phyloP scores from a whole-genome alignment of 1,140 invertebrate genomes.

The Pantala flavescens region DNA sequence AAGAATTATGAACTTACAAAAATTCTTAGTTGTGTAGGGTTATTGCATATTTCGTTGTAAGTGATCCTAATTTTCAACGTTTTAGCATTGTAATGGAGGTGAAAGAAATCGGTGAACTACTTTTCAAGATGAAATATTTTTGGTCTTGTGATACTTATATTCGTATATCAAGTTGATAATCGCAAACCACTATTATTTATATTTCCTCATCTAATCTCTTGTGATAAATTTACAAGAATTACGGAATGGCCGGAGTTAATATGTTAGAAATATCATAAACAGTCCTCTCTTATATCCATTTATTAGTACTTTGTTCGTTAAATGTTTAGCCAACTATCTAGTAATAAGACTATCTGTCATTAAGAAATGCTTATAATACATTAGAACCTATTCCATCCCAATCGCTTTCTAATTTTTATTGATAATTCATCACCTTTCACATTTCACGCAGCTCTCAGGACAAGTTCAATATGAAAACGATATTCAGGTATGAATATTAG shows the following conservation, averaged over 20 bases:
- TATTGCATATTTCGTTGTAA: background rate
- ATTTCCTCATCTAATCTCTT: no score
- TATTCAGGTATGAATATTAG: background rate
- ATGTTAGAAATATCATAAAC: no score
- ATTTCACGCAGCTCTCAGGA: background rate
- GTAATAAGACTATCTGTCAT: background rate
- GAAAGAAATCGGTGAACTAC: background rate
- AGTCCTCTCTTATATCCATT: no score
- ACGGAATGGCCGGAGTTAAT: no score
- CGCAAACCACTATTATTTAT: no score
- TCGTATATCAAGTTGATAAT: background rate
- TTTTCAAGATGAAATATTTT: background rate
- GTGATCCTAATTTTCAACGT: background rate
- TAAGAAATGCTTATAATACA: background rate
- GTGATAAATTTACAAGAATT: no score
- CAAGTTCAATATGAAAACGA: slow-evolving; percentile 7
- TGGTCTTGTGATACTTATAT: background rate
- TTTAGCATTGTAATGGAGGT: background rate
- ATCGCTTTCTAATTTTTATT: background rate
- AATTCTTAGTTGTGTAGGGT: background rate
- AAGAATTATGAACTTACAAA: background rate
- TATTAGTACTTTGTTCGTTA: no score
- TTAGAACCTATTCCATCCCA: background rate
- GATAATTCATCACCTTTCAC: background rate
- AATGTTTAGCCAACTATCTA: background rate